Percentiles rank a stretch among this genome's conserved stretches.
Evolutionary conservation across 2,113 vertebrate species (phyloP).

Genomic region (Stigmatopora nigra): DNA sequence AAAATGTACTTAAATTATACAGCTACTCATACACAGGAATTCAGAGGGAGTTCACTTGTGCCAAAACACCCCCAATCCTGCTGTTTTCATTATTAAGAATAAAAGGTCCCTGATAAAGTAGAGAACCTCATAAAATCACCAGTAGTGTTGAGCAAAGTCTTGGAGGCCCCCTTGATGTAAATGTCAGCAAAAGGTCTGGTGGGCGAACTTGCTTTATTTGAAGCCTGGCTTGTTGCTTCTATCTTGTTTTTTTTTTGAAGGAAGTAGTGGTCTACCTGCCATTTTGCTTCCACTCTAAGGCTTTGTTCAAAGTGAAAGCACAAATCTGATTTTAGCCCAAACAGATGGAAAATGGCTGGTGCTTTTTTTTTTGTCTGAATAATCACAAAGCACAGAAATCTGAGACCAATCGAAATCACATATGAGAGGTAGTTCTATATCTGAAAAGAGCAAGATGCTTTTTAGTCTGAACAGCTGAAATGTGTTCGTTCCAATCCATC

Average conservation of each 20-base stretch:
- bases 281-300: not conserved
- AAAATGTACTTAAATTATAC: conserved; percentile 20
- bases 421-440: too few relatives aligned
- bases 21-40: conserved; percentile 36
- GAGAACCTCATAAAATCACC: conserved; percentile 50
- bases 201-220: conserved; percentile 30
- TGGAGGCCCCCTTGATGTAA: conserved; percentile 49
- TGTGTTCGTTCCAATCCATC: too few relatives aligned
- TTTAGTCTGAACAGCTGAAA: too few relatives aligned
- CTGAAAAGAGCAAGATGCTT: too few relatives aligned
- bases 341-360: too few relatives aligned
- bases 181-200: conserved; percentile 52
- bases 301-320: too few relatives aligned
- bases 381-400: too few relatives aligned
- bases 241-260: conserved; percentile 51
- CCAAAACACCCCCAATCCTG: conserved; percentile 41
- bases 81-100: conserved; percentile 64
- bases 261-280: conserved; percentile 22
- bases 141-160: conserved; percentile 24
- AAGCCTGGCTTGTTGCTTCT: conserved; percentile 53
- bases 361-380: too few relatives aligned
- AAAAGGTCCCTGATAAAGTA: conserved; percentile 50
- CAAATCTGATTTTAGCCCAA: too few relatives aligned
- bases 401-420: too few relatives aligned
- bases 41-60: conserved; percentile 32